These are phyloP conservation scores for Liodrosophila aerea DNA, from an alignment of 2,888 invertebrate genomes.

Conservation along the genomic window DNA sequence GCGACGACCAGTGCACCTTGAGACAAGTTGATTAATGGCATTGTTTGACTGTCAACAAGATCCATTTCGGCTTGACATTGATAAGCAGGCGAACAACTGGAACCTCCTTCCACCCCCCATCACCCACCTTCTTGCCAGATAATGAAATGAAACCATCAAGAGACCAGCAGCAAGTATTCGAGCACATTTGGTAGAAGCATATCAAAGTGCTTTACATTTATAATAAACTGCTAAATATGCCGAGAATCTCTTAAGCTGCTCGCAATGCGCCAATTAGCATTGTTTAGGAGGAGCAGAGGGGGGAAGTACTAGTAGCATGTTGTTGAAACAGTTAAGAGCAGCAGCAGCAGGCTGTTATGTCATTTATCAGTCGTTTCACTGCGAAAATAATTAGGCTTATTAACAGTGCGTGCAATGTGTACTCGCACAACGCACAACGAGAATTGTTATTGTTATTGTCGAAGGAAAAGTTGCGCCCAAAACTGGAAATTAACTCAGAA, in stretches of 20 bases:
- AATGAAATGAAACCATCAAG: neutral
- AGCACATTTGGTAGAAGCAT: conserved; percentile 3
- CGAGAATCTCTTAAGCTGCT: neutral
- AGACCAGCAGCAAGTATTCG: no score
- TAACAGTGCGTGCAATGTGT: conserved; percentile 66
- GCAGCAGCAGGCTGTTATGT: conserved; percentile 36
- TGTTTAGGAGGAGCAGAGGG: conserved; percentile 5
- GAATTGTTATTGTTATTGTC: conserved; percentile 66
- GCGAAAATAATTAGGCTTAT: conserved; percentile 69
- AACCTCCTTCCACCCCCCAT: neutral
- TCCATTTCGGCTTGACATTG: conserved; percentile 65
- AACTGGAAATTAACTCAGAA: conserved; percentile 74
- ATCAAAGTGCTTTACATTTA: conserved; percentile 30
- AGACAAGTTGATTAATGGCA: conserved; percentile 70
- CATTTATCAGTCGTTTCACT: conserved; percentile 47
- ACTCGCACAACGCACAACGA: conserved; percentile 22
- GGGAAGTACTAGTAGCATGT: neutral
- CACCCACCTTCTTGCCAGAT: neutral
- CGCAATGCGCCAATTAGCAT: conserved; percentile 42
- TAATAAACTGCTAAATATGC: conserved; percentile 39
- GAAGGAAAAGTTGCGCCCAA: conserved; percentile 52
- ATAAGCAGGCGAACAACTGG: conserved; percentile 44
- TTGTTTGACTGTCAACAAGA: conserved; percentile 67
- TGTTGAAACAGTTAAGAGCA: neutral
- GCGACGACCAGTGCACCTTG: conserved; percentile 55